Evolutionary conservation across 2,113 vertebrate genomes (phyloP).

Genomic region (Saccopteryx leptura): DNA sequence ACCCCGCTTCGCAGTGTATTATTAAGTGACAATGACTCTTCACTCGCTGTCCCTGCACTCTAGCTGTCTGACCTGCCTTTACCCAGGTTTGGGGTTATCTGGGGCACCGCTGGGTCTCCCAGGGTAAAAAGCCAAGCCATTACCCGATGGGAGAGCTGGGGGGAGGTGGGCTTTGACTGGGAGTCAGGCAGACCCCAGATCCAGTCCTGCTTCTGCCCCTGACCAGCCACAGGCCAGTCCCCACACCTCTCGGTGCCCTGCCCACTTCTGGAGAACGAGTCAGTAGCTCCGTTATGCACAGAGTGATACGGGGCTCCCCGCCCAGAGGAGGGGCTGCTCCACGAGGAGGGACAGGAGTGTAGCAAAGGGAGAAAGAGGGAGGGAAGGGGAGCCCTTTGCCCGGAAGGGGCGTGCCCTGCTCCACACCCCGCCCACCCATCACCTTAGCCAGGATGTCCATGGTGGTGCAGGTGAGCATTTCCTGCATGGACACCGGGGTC

Average conservation of each 20-base stretch:
- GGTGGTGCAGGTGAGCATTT: constrained; percentile 87
- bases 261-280: not conserved
- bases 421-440: not conserved
- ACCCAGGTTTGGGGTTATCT: not conserved
- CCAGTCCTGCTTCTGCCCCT: not conserved
- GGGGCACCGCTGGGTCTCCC: not conserved
- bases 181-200: not conserved
- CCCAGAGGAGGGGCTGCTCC: not conserved
- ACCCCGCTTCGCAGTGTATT: not conserved
- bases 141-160: fast-evolving
- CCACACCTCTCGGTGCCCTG: fast-evolving
- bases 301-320: not conserved
- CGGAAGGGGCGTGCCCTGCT: fast-evolving
- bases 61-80: not conserved
- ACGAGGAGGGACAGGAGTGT: fast-evolving
- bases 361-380: not conserved
- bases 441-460: constrained; percentile 91
- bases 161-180: not conserved
- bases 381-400: not conserved
- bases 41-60: not conserved
- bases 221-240: not conserved
- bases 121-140: not conserved
- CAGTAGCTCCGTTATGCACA: not conserved
- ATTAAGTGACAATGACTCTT: fast-evolving
- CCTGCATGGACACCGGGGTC: constrained; percentile 88